phyloP scores from a whole-genome alignment of 2,113 vertebrate genomes.

The Apodemus speciosus region DNA sequence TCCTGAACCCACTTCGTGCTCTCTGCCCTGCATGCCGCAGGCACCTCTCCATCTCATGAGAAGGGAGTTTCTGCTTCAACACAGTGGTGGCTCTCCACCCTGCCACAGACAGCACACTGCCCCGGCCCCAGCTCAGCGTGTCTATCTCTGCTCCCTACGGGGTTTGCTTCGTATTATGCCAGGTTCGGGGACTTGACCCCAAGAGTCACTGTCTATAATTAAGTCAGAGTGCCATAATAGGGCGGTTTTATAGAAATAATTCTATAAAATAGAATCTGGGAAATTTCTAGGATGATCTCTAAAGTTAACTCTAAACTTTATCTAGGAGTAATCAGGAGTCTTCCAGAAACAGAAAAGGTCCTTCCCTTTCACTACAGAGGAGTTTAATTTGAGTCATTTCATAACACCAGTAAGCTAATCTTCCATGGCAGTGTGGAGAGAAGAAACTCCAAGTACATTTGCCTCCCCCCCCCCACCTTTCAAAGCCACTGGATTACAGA shows the following conservation, averaged over 20 bases:
- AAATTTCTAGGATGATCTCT: neutral
- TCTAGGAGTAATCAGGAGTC: constrained; percentile 17
- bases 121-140: neutral
- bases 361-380: constrained; percentile 20
- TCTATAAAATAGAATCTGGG: neutral
- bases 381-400: neutral
- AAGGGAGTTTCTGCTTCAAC: constrained; percentile 51
- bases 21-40: constrained; percentile 71
- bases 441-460: neutral
- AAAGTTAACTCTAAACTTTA: constrained; percentile 30
- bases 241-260: constrained; percentile 32
- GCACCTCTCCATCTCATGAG: constrained; percentile 60
- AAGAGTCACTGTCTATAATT: neutral
- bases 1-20: constrained; percentile 57
- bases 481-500: constrained; percentile 55
- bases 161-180: constrained; percentile 24
- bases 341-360: neutral
- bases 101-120: constrained; percentile 52
- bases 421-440: constrained; percentile 9
- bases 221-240: neutral
- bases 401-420: neutral
- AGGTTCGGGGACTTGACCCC: neutral
- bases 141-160: neutral
- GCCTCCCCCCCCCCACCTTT: constrained; percentile 16
- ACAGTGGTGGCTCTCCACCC: constrained; percentile 48